These are phyloP conservation scores for Andrena praecox DNA, from an alignment of 2,888 invertebrate genomes.

Conservation along the genomic window DNA sequence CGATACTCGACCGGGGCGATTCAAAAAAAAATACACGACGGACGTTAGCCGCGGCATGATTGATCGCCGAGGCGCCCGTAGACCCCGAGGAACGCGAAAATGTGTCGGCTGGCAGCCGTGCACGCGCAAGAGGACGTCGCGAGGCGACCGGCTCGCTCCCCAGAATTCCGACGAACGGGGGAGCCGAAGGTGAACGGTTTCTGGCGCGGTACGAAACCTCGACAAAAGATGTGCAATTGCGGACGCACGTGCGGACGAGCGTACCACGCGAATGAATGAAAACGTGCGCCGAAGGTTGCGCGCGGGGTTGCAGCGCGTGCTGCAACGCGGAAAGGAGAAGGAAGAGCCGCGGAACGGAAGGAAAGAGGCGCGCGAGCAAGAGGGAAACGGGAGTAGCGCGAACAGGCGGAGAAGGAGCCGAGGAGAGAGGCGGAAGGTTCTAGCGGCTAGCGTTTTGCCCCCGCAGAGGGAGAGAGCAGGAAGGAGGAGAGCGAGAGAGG, in stretches of 20 bases:
- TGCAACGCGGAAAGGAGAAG: slow-evolving; percentile 29
- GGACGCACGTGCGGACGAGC: slow-evolving; percentile 43
- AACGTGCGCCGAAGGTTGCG: slow-evolving; percentile 59
- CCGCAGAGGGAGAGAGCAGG: not conserved
- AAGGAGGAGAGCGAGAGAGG: slow-evolving; percentile 29
- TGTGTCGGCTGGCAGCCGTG: not conserved
- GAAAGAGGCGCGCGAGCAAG: slow-evolving; percentile 27
- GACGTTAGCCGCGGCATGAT: too few relatives aligned
- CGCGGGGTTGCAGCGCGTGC: slow-evolving; percentile 44
- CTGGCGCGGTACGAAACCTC: not conserved
- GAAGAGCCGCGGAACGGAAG: slow-evolving; percentile 41
- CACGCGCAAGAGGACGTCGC: not conserved
- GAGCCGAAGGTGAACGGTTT: not conserved
- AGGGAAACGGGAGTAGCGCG: slow-evolving; percentile 44
- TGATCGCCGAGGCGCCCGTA: not conserved
- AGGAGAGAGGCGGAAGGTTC: not conserved
- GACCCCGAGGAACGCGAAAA: not conserved
- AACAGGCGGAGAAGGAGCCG: not conserved
- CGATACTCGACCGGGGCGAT: not conserved
- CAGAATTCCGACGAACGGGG: not conserved
- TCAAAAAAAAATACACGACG: not conserved
- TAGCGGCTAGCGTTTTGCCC: too few relatives aligned
- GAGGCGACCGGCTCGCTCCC: too few relatives aligned
- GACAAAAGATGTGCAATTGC: slow-evolving; percentile 28
- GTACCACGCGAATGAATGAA: slow-evolving; percentile 64